Percentiles rank a stretch among this genome's conserved stretches.
phyloP scores from a whole-genome alignment of 1,140 invertebrate species.

The Oryctes rhinoceros region DNA sequence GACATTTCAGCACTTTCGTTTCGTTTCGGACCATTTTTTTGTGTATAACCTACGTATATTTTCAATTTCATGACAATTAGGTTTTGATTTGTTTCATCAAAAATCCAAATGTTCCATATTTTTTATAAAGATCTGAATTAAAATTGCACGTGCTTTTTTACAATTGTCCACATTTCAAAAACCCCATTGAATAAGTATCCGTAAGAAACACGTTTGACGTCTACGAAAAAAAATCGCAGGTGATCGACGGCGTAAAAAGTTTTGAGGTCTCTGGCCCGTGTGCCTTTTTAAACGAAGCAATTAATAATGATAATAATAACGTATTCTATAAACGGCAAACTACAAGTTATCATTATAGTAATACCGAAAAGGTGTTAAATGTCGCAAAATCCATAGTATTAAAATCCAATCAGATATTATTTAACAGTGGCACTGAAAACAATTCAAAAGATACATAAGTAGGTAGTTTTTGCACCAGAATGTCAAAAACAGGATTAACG shows the following conservation, averaged over 20 bases:
- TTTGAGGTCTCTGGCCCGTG: neutral
- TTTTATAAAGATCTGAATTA: neutral
- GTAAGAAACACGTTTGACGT: neutral
- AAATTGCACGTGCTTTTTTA: neutral
- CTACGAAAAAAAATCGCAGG: constrained; percentile 5
- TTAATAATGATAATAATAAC: too few species aligned
- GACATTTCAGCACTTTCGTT: neutral
- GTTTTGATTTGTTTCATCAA: neutral
- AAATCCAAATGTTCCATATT: neutral
- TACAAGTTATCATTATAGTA: too few species aligned
- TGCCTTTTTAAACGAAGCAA: neutral
- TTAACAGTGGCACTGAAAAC: too few species aligned
- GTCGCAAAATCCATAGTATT: too few species aligned
- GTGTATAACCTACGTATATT: neutral
- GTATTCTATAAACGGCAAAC: too few species aligned
- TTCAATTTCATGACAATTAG: neutral
- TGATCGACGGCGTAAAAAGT: neutral
- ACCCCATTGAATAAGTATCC: neutral
- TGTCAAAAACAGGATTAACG: too few species aligned
- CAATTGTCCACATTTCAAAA: neutral
- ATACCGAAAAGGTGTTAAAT: too few species aligned
- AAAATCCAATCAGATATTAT: too few species aligned
- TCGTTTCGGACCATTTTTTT: constrained; percentile 9
- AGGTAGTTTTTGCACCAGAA: too few species aligned
- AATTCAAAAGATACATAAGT: too few species aligned